Conservation (phyloP, 2,113 vertebrate species). For the pig (Sus scrofa) region T2T-Sscrofa CM000824.6:77428001-77428500, state of each 20-base stretch:
- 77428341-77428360: not conserved
- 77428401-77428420: not conserved
- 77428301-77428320: not conserved
- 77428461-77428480: not conserved
- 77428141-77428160: no score
- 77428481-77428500: conserved; percentile 1
- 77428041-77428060: not conserved
- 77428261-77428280: not conserved
- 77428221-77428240: not conserved
- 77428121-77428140: not conserved
- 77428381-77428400: not conserved
- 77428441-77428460: conserved; percentile 36
- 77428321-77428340: not conserved
- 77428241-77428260: no score
- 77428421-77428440: conserved; percentile 30
- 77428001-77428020: not conserved
- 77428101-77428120: fast-evolving
- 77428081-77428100: no score
- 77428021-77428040: not conserved
- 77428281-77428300: not conserved
- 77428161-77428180: not conserved
- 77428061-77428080: not conserved
- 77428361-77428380: not conserved
- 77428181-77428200: not conserved
- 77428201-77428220: not conserved